phyloP scores from a whole-genome alignment of 2,797 vertebrate genomes.

The Onychomys leucogaster region DNA sequence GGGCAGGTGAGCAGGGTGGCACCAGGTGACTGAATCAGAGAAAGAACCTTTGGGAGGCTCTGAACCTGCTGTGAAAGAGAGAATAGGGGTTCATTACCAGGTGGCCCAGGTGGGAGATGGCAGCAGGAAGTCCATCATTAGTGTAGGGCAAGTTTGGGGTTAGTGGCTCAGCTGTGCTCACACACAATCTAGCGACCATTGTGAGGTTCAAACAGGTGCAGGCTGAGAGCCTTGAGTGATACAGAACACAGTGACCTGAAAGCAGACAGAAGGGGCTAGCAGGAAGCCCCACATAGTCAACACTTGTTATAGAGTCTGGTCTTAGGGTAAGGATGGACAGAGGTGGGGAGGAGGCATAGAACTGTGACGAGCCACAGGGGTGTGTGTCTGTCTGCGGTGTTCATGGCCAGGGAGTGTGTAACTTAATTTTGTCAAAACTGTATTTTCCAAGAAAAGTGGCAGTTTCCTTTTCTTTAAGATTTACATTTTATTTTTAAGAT shows the following conservation, averaged over 20 bases:
- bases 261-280: not conserved
- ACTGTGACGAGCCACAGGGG: not conserved
- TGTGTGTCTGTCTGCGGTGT: accelerated
- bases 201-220: too few species aligned
- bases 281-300: not conserved
- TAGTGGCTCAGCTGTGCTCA: not conserved
- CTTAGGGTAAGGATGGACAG: not conserved
- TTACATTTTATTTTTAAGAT: not conserved
- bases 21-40: too few species aligned
- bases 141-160: not conserved
- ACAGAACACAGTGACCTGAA: too few species aligned
- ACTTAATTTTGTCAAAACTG: not conserved
- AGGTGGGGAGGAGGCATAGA: not conserved
- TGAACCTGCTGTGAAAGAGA: not conserved
- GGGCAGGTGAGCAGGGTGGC: not conserved
- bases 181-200: not conserved
- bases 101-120: not conserved
- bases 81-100: not conserved
- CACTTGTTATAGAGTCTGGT: not conserved
- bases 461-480: not conserved
- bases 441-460: not conserved
- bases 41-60: accelerated
- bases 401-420: not conserved
- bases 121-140: too few species aligned
- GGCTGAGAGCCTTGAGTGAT: not conserved